Percentiles rank a stretch among this genome's conserved stretches.
Evolutionary conservation across 2,797 vertebrate species (phyloP).

Genomic region (Sternarchorhynchus goeldii): DNA sequence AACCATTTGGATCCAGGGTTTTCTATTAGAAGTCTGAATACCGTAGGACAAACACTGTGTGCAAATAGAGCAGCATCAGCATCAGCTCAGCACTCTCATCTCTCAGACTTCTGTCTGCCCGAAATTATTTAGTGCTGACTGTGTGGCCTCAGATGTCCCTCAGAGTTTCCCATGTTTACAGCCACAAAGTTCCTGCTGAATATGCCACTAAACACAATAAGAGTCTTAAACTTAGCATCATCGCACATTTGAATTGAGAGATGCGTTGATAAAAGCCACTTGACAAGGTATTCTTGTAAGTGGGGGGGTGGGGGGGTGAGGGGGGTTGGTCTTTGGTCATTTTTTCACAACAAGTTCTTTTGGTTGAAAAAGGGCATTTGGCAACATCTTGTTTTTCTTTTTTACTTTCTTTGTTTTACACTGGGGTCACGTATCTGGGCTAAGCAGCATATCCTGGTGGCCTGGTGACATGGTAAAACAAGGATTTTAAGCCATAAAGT

Average conservation of each 20-base stretch:
- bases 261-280: constrained; percentile 63
- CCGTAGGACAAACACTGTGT: constrained; percentile 3
- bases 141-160: constrained; percentile 44
- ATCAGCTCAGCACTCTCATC: constrained; percentile 25
- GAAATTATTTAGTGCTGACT: constrained; percentile 44
- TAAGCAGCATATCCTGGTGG: constrained; percentile 27
- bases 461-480: constrained; percentile 44
- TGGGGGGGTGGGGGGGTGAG: background rate
- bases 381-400: background rate
- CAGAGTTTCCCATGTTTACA: constrained; percentile 54
- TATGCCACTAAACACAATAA: constrained; percentile 57
- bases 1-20: no score
- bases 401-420: background rate
- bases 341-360: background rate
- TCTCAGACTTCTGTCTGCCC: constrained; percentile 35
- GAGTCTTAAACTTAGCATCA: constrained; percentile 56
- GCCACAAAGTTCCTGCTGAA: constrained; percentile 56
- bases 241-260: constrained; percentile 46
- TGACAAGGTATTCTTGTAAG: constrained; percentile 53
- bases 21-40: background rate
- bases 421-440: constrained; percentile 26
- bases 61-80: constrained; percentile 27
- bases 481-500: constrained; percentile 47
- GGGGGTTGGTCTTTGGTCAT: no score
- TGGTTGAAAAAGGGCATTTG: constrained; percentile 16